A percentile compares a stretch with the other conserved stretches of the same genome.
Conservation (phyloP, 1,140 invertebrate species). For the Cotesia chilonis region DNA sequence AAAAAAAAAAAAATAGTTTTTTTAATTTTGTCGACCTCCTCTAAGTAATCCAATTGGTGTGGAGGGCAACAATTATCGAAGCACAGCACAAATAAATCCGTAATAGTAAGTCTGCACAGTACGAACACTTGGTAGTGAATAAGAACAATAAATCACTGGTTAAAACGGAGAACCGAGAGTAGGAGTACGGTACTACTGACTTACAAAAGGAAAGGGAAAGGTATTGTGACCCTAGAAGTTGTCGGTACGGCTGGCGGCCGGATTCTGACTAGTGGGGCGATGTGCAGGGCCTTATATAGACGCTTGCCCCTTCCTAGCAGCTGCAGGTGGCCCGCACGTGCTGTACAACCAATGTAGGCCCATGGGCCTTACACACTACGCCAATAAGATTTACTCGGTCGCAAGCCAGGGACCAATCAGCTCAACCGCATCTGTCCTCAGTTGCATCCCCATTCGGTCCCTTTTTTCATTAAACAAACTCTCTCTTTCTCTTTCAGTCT, state of each 20-base stretch:
- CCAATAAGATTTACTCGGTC: constrained; percentile 55
- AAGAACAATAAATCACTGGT: too few relatives aligned
- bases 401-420: constrained; percentile 55
- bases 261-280: constrained; percentile 54
- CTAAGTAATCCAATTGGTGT: constrained; percentile 35
- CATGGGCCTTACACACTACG: constrained; percentile 54
- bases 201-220: neutral
- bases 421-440: constrained; percentile 48
- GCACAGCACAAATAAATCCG: constrained; percentile 8
- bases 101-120: too few relatives aligned
- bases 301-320: constrained; percentile 43
- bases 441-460: constrained; percentile 20
- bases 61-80: constrained; percentile 24
- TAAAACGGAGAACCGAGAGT: too few relatives aligned
- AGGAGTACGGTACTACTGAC: neutral
- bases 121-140: too few relatives aligned
- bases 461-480: constrained; percentile 2
- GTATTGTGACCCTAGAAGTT: constrained; percentile 5
- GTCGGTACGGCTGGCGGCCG: constrained; percentile 53
- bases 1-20: constrained; percentile 16
- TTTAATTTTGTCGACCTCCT: constrained; percentile 26
- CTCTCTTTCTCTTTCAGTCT: constrained; percentile 34
- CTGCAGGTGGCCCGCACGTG: constrained; percentile 62
- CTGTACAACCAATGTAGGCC: constrained; percentile 55
- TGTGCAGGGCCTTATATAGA: constrained; percentile 54